Evolutionary conservation across 2,888 invertebrate species (phyloP).

Genomic region (Eubasilissa splendida): DNA sequence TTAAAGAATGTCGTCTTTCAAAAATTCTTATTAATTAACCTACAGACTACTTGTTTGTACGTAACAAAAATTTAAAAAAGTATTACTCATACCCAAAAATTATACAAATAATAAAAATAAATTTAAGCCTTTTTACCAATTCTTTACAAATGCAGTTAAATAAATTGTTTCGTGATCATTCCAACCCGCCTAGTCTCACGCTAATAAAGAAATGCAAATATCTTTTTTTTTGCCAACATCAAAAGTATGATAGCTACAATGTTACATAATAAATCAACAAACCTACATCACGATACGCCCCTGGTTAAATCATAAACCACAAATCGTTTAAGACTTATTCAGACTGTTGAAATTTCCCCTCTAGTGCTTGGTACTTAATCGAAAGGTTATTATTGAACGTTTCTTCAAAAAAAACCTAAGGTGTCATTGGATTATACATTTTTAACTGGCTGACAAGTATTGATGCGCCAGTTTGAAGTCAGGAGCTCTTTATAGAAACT

Average conservation of each 20-base stretch:
- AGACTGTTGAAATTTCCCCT: neutral
- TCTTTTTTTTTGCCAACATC: neutral
- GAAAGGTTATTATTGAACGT: neutral
- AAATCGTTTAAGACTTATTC: conserved; percentile 12
- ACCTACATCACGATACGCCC: conserved; percentile 47
- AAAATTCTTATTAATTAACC: too few relatives aligned
- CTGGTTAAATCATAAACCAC: conserved; percentile 44
- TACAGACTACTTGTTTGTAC: too few relatives aligned
- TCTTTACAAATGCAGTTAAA: too few relatives aligned
- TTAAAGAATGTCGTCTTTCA: too few relatives aligned
- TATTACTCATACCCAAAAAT: too few relatives aligned
- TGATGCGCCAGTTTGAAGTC: neutral
- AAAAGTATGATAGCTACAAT: conserved; percentile 1
- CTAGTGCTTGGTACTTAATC: neutral
- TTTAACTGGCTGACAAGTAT: neutral
- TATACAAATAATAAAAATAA: too few relatives aligned
- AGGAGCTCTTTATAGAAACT: conserved; percentile 3
- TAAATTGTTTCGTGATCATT: too few relatives aligned
- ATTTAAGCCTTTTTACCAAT: too few relatives aligned
- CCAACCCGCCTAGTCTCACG: too few relatives aligned
- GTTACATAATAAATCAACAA: conserved; percentile 12
- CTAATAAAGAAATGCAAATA: conserved; percentile 13
- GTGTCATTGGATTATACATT: neutral
- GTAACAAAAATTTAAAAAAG: too few relatives aligned
- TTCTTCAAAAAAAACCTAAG: neutral